phyloP scores from a whole-genome alignment of 2,113 vertebrate species.

The Rhinolophus sinicus region DNA sequence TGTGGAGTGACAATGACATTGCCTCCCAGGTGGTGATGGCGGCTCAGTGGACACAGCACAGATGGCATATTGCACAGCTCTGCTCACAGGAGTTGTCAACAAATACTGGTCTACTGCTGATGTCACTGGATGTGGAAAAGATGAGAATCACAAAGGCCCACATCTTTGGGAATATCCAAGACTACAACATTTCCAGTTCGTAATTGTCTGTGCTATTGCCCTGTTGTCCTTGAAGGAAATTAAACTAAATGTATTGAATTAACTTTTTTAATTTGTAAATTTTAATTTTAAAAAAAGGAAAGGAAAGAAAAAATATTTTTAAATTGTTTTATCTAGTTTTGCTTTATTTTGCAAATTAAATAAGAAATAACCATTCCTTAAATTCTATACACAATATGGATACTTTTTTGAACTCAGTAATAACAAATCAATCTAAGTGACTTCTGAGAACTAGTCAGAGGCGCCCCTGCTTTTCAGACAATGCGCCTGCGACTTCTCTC shows the following conservation, averaged over 20 bases:
- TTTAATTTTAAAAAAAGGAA: not conserved
- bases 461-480: not conserved
- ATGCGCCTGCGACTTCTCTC: rapidly evolving
- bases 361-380: not conserved
- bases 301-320: not conserved
- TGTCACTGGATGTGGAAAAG: not conserved
- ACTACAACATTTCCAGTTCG: too few relatives aligned
- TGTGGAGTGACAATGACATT: not conserved
- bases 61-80: rapidly evolving
- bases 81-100: not conserved
- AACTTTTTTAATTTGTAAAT: not conserved
- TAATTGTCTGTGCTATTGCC: not conserved
- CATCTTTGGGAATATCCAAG: not conserved
- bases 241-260: not conserved
- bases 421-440: too few relatives aligned
- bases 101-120: not conserved
- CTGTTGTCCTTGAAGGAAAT: not conserved
- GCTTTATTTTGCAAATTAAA: not conserved
- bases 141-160: not conserved
- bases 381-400: not conserved
- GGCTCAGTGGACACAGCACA: not conserved
- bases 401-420: not conserved
- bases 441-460: not conserved
- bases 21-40: too few relatives aligned
- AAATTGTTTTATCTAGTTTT: not conserved